Percentiles rank a stretch among this genome's conserved stretches.
Conservation (phyloP, 2,888 invertebrate species). For the Phania funesta region DNA sequence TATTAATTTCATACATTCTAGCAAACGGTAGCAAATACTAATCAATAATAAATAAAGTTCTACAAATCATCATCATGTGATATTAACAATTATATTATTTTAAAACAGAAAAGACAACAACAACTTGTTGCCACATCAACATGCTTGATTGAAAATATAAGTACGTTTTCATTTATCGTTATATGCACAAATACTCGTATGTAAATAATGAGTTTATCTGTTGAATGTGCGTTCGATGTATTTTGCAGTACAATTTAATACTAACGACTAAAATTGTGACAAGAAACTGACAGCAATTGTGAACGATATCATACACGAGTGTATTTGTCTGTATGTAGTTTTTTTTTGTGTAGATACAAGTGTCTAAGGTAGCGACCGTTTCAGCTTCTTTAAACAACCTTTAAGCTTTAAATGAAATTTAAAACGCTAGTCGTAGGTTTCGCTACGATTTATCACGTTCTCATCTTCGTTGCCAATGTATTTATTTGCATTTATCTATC, state of each 20-base stretch:
- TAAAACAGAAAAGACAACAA: constrained; percentile 11
- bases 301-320: constrained; percentile 38
- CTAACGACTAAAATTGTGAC: constrained; percentile 57
- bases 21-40: constrained; percentile 48
- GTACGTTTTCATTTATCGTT: background rate
- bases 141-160: constrained; percentile 11
- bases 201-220: background rate
- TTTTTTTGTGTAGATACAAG: constrained; percentile 9
- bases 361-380: constrained; percentile 8
- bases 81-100: constrained; percentile 28
- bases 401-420: constrained; percentile 12
- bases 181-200: too few relatives aligned
- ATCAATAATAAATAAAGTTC: constrained; percentile 40
- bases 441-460: background rate
- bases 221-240: background rate
- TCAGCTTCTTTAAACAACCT: constrained; percentile 47
- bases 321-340: background rate
- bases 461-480: constrained; percentile 1
- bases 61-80: constrained; percentile 38
- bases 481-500: background rate
- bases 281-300: constrained; percentile 56
- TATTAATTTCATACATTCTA: background rate
- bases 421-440: background rate
- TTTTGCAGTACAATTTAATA: constrained; percentile 32
- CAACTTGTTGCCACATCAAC: constrained; percentile 27